These are phyloP conservation scores for Anthonomus grandis DNA, from an alignment of 1,140 invertebrate genomes.

Conservation along the genomic window DNA sequence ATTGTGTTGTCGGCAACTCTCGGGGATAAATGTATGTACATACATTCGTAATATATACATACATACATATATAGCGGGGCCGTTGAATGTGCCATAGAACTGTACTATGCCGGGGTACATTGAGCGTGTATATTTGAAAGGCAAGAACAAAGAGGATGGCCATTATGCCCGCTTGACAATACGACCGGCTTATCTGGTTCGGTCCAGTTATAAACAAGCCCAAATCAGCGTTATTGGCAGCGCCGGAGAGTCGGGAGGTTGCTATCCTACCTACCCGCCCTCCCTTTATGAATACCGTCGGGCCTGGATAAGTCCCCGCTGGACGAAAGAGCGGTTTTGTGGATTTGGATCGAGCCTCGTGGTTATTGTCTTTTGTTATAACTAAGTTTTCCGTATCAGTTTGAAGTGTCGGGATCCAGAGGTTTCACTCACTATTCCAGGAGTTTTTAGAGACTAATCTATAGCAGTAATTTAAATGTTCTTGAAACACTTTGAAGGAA, in stretches of 20 bases:
- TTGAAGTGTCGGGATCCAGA: too few relatives aligned
- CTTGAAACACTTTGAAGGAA: too few relatives aligned
- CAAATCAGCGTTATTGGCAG: conserved; percentile 24
- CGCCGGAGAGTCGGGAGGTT: conserved; percentile 3
- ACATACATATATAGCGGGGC: too few relatives aligned
- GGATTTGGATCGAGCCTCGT: neutral
- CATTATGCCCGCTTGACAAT: conserved; percentile 18
- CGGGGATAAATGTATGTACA: conserved; percentile 20
- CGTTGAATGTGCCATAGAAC: conserved; percentile 14
- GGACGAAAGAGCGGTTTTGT: neutral
- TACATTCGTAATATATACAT: conserved; percentile 18
- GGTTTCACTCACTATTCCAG: too few relatives aligned
- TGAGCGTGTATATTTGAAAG: conserved; percentile 15
- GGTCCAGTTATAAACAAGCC: conserved; percentile 24
- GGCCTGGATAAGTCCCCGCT: conserved; percentile 5
- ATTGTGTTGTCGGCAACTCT: conserved; percentile 20
- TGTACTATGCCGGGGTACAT: neutral
- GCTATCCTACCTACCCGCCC: conserved; percentile 2
- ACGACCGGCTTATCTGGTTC: conserved; percentile 19
- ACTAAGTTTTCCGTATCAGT: neutral
- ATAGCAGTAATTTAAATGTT: too few relatives aligned
- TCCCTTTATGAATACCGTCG: neutral
- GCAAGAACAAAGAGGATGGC: conserved; percentile 13
- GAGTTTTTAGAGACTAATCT: too few relatives aligned
- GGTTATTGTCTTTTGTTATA: too few relatives aligned